Conservation (phyloP, 2,113 vertebrate genomes). For the Elephas maximus region DNA sequence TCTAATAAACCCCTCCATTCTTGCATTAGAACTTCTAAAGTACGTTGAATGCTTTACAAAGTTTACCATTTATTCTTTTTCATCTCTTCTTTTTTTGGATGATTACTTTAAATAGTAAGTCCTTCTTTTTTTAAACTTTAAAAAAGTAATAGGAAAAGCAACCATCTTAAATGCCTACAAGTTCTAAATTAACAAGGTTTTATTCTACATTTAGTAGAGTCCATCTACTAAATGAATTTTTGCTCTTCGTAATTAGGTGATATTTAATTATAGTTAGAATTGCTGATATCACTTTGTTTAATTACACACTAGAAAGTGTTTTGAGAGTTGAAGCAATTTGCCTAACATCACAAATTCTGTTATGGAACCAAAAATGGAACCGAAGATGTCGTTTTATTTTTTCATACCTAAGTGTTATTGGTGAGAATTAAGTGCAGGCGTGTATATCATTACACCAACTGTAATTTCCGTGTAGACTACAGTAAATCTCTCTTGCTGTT, state of each 20-base stretch:
- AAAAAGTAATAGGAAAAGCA: not conserved
- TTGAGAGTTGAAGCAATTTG: conserved; percentile 49
- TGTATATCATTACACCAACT: conserved; percentile 46
- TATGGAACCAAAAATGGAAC: not conserved
- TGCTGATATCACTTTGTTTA: conserved; percentile 26
- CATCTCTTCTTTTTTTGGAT: conserved; percentile 19
- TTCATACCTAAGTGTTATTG: not conserved
- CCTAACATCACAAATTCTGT: conserved; percentile 2
- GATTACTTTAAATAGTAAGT: not conserved
- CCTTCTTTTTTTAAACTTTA: conserved; percentile 13
- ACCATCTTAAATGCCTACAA: not conserved
- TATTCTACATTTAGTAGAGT: not conserved
- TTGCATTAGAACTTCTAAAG: not conserved
- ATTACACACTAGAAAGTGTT: conserved; percentile 29
- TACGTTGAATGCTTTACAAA: not conserved
- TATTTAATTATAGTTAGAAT: conserved; percentile 50
- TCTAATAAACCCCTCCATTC: not conserved
- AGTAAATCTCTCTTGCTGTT: not conserved
- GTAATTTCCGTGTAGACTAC: not conserved
- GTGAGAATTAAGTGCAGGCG: conserved; percentile 63
- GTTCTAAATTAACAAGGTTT: conserved; percentile 46
- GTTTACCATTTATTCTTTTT: not conserved
- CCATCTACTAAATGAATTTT: not conserved
- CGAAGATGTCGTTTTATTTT: conserved; percentile 5
- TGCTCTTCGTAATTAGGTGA: not conserved